phyloP scores from a whole-genome alignment of 2,797 vertebrate species.

The Apodemus agrarius region DNA sequence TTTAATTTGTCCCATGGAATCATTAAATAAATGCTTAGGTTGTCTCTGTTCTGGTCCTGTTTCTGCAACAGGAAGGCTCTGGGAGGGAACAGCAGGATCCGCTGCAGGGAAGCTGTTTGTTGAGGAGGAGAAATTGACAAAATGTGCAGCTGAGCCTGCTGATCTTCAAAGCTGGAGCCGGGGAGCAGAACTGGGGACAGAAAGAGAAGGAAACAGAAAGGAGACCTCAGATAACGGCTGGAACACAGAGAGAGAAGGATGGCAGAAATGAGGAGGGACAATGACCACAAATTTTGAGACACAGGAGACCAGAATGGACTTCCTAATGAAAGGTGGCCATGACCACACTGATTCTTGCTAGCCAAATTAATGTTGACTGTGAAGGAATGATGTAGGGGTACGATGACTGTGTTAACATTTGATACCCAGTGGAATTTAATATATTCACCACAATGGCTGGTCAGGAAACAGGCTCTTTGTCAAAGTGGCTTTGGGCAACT shows the following conservation, averaged over 20 bases:
- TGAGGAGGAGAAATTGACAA: neutral
- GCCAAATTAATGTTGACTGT: neutral
- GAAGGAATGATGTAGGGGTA: neutral
- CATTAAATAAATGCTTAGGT: conserved; percentile 7
- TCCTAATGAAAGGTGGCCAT: neutral
- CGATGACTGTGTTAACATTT: neutral
- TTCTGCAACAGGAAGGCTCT: neutral
- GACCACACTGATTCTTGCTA: neutral
- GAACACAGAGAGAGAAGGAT: neutral
- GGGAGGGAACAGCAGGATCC: neutral
- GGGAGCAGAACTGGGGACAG: neutral
- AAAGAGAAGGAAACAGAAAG: neutral
- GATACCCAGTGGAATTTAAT: conserved; percentile 17
- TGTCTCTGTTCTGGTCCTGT: neutral
- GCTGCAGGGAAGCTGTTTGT: neutral
- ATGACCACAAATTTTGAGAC: neutral
- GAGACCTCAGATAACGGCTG: neutral
- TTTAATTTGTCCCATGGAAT: conserved; percentile 14
- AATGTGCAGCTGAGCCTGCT: neutral
- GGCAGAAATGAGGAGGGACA: neutral
- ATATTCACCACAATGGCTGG: conserved; percentile 15
- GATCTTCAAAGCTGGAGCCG: neutral
- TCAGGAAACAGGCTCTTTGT: neutral
- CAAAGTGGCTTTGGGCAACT: neutral
- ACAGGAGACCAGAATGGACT: neutral